Conservation (phyloP, 2,113 vertebrate species). For the Leucopsar rothschildi region DNA sequence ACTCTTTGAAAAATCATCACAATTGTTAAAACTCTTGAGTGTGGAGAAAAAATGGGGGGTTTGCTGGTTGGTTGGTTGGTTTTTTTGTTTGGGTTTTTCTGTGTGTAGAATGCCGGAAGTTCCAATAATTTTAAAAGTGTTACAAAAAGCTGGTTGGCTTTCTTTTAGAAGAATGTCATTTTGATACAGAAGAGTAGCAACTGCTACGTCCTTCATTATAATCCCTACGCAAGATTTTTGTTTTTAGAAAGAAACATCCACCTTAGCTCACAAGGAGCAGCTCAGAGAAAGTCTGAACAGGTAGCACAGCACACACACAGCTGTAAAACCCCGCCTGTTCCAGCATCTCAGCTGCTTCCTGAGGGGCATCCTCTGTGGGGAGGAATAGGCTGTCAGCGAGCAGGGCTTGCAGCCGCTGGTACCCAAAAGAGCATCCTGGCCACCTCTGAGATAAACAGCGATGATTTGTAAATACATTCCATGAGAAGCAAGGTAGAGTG, state of each 20-base stretch:
- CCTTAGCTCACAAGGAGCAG: background rate
- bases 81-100: background rate
- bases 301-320: background rate
- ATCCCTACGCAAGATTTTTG: background rate
- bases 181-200: background rate
- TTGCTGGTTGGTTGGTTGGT: background rate
- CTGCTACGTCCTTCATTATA: background rate
- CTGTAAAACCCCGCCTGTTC: background rate
- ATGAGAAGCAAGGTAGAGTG: background rate
- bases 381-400: fast-evolving
- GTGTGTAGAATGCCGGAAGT: background rate
- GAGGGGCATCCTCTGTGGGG: too few species aligned
- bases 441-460: background rate
- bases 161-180: background rate
- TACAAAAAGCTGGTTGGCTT: background rate
- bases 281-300: background rate
- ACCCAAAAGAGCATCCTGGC: fast-evolving
- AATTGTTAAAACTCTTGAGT: background rate
- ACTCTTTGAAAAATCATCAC: background rate
- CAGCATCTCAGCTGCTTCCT: background rate
- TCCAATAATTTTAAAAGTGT: background rate
- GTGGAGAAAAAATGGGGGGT: background rate
- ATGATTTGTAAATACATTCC: fast-evolving
- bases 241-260: background rate
- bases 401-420: too few species aligned